phyloP scores from a whole-genome alignment of 2,113 vertebrate species.

The Rhabdomys dilectus region DNA sequence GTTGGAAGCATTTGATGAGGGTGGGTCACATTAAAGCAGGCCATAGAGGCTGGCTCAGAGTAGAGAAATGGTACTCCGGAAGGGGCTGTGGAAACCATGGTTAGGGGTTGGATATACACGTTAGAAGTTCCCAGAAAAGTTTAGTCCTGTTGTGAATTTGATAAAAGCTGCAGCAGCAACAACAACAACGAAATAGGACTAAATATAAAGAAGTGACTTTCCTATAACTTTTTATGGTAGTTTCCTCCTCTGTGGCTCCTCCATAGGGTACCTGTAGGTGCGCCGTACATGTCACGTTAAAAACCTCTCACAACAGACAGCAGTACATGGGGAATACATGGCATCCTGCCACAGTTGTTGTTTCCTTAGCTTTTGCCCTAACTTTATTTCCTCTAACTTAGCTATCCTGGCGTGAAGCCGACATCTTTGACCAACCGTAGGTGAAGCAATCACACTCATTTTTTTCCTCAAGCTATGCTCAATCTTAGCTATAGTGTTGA shows the following conservation, averaged over 20 bases:
- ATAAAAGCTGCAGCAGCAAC: background rate
- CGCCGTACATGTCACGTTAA: background rate
- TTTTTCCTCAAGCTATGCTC: background rate
- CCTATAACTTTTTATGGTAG: background rate
- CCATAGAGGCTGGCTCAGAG: background rate
- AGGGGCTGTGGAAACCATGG: background rate
- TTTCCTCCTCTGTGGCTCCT: background rate
- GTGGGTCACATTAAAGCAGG: background rate
- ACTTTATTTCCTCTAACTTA: background rate
- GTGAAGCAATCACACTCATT: background rate
- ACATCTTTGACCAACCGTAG: constrained; percentile 23
- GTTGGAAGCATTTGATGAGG: background rate
- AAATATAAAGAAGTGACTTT: constrained; percentile 32
- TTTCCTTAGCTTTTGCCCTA: background rate
- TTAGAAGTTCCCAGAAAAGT: background rate
- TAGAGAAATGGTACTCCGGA: background rate
- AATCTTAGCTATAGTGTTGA: background rate
- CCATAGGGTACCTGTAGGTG: background rate
- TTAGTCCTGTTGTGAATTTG: constrained; percentile 10
- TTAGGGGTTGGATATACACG: background rate
- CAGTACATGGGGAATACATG: background rate
- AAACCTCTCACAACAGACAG: background rate
- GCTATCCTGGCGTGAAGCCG: background rate
- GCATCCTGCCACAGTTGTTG: background rate
- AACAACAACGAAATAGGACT: background rate